Conservation (phyloP, 2,888 invertebrate species). For the Cataglyphis albicans region DNA sequence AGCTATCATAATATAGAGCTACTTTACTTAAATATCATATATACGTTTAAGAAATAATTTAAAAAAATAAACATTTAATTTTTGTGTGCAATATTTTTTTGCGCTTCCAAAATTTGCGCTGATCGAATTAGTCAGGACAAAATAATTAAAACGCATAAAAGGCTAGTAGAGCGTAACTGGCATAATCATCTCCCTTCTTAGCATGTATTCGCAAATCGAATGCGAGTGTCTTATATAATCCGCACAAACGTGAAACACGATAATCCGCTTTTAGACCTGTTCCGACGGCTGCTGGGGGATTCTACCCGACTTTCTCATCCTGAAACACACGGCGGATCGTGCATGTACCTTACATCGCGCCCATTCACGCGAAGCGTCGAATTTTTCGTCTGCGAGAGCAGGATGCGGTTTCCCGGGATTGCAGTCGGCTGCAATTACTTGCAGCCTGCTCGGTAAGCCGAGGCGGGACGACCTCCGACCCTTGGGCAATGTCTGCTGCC, state of each 20-base stretch:
- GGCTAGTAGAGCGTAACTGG: slow-evolving; percentile 20
- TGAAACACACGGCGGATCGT: slow-evolving; percentile 49
- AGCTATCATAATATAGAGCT: background rate
- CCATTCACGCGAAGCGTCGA: slow-evolving; percentile 70
- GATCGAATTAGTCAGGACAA: background rate
- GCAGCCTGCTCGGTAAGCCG: slow-evolving; percentile 82
- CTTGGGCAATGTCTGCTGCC: slow-evolving; percentile 80
- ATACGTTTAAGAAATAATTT: background rate
- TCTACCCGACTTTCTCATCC: slow-evolving; percentile 62
- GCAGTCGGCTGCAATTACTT: slow-evolving; percentile 83
- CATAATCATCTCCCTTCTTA: slow-evolving; percentile 32
- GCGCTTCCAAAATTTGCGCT: background rate
- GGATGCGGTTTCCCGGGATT: slow-evolving; percentile 81
- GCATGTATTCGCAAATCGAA: slow-evolving; percentile 35
- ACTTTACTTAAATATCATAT: background rate
- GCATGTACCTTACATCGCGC: slow-evolving; percentile 48
- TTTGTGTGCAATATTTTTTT: background rate
- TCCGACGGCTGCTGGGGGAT: slow-evolving; percentile 26
- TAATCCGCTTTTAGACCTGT: slow-evolving; percentile 55
- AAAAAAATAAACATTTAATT: background rate
- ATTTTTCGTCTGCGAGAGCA: slow-evolving; percentile 71
- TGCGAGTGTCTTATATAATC: slow-evolving; percentile 53
- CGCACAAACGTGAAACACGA: slow-evolving; percentile 51
- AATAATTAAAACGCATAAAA: slow-evolving; percentile 18
- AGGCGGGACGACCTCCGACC: slow-evolving; percentile 85